Evolutionary conservation across 2,888 invertebrate species (phyloP).

Genomic region (Pseudococcus jackbeardsleyi): DNA sequence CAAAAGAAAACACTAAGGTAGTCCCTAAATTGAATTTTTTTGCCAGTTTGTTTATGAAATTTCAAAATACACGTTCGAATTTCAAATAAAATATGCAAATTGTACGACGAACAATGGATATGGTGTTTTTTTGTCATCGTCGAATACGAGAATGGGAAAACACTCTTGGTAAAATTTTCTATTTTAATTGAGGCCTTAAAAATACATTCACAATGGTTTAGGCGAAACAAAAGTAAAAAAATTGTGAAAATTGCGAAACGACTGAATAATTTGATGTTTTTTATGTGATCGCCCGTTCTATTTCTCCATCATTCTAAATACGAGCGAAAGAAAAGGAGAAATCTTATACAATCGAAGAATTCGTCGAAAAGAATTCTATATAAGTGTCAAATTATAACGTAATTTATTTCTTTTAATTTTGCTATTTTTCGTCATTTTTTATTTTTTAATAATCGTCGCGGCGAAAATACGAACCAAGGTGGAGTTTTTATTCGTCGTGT

Average conservation of each 20-base stretch:
- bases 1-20: background rate
- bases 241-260: background rate
- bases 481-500: slow-evolving; percentile 10
- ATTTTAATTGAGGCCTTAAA: slow-evolving; percentile 18
- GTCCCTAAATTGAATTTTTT: background rate
- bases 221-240: background rate
- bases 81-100: slow-evolving; percentile 4
- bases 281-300: background rate
- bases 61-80: background rate
- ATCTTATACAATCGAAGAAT: slow-evolving; percentile 31
- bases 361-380: slow-evolving; percentile 44
- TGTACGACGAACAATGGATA: background rate
- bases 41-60: background rate
- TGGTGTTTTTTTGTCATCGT: background rate
- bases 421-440: slow-evolving; percentile 24
- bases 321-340: background rate
- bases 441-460: slow-evolving; percentile 44
- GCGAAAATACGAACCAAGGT: background rate
- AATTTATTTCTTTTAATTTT: slow-evolving; percentile 46
- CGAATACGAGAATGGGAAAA: background rate
- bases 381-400: slow-evolving; percentile 32
- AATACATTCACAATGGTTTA: background rate
- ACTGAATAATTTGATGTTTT: background rate
- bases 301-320: slow-evolving; percentile 11
- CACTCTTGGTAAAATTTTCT: background rate